A percentile compares a stretch with the other conserved stretches of the same genome.
These are phyloP conservation scores for Chloebia gouldiae DNA, from an alignment of 2,113 vertebrate genomes.

Conservation along the genomic window DNA sequence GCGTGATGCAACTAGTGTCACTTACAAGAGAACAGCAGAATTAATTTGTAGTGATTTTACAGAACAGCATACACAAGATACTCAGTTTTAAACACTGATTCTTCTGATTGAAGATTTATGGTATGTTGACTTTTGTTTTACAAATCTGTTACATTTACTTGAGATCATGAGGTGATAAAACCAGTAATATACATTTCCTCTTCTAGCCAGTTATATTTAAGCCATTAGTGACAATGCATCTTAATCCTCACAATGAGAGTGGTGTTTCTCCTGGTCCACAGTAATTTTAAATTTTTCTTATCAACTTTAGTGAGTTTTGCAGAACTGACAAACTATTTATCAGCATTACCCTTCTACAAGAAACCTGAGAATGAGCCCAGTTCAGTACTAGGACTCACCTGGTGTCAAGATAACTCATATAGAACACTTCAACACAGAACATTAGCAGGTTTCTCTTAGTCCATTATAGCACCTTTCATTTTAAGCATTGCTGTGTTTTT, in stretches of 20 bases:
- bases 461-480: background rate
- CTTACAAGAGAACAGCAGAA: background rate
- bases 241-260: background rate
- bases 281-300: background rate
- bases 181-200: background rate
- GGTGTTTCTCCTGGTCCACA: background rate
- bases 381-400: background rate
- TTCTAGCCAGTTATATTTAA: conserved; percentile 3
- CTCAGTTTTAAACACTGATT: conserved; percentile 47
- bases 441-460: background rate
- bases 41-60: background rate
- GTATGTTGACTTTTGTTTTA: background rate
- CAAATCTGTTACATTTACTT: conserved; percentile 23
- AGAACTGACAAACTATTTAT: background rate
- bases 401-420: background rate
- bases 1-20: background rate
- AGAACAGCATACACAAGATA: background rate
- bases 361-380: background rate
- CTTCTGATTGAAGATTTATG: conserved; percentile 2
- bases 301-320: background rate
- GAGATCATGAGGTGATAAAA: background rate
- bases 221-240: background rate
- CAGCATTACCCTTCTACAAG: background rate
- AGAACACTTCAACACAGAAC: fast-evolving
- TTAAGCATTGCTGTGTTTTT: background rate